Evolutionary conservation across 2,888 invertebrate genomes (phyloP), one percentile per base, ranked within the genome.

Genomic region (Polyommatus iphigenia): DNA sequence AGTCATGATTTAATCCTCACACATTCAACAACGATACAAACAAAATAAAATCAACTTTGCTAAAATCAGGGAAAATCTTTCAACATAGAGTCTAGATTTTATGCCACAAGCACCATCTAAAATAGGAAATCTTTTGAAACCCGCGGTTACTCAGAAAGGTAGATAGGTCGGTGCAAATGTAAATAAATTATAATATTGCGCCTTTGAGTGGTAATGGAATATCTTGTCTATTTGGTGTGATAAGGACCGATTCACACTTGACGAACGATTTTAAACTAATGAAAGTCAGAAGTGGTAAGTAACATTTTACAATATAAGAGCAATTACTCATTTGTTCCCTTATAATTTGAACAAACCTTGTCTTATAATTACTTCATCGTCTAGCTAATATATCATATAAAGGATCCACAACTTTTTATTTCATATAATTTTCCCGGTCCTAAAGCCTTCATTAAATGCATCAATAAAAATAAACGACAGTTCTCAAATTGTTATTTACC

Each of bases 131-230:
- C 46, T 75, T 75, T 54, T 75, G 50, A 75, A 75, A 50, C 50
- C 2, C 24, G 29, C 13, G 75, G 75, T 75, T 75, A 50, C 13
- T 71, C 73, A 41, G 6, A 62, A 73, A 36, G 46, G 50, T 71
- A 36, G 36, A 15, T 59, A 41, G 41, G 41, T 29, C 15, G 76
- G 76, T 77, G 50, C 77, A 54, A 78, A 80, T 80, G 78, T 79
- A 80, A 81, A 79, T 80, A 81, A 79, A 78, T 79, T 81, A 78
- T 78, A 79, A 76, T 79, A 79, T 72, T 62, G 32, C 13, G 67
- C 80, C 79, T 81, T 81, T 79, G 79, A 79, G 78, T 79, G 73
- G 76, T 81, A 79, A 80, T 79, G 80, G 79, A 77, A 76, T 78
- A 75, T 62, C 72, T 54, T 46, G 54, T 75, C 75, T 46, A 46